Evolutionary conservation across 1,140 invertebrate genomes (phyloP), one percentile per base, ranked within the genome.

Genomic region (Nephotettix cincticeps): DNA sequence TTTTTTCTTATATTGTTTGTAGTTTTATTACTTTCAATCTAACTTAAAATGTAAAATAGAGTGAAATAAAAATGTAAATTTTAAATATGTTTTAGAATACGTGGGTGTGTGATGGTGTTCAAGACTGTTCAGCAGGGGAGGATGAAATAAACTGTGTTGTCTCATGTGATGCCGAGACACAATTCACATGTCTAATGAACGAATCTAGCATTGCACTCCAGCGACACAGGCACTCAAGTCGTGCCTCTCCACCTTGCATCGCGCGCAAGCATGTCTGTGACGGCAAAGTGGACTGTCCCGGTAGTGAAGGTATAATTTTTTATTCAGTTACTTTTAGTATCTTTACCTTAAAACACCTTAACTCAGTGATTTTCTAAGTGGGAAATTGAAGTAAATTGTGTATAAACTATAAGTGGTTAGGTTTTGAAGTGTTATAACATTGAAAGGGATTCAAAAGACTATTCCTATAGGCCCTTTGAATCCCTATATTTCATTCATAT

Each of bases 51-150:
- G n/a, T 9, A 43, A 11, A 43, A 43, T 43, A 11, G 6, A 11
- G 4, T 51, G 6, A 9, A 9, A n/a, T 51, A 23, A 51, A 51
- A 4, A 11, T n/a, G 4, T n/a, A 6, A 9, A 3, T 51, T 9
- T 11, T n/a, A 6, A n/a, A 51, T 51, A 9, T 43, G 40, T 43
- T 66, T 40, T 91, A 93, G 14, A 81, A 84, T 65, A 82, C 86
- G 0, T 95, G 93, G 93, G 86, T 92, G 0, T 97, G 94, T 79
- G 94, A 97, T 79, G 93, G 92, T 6, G 87, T 90, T 25, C 85
- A 89, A 0, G 95, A 97, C 77, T 97, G 95, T 79, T 84, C 86
- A 0, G 88, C 92, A 63, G 89, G 89, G 0, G 93, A 94, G 76
- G 95, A 97, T 80, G 94, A 97, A 78, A 83, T 83, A 17, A 86